Evolutionary conservation across 1,140 invertebrate genomes (phyloP), one percentile per base, ranked within the genome.

Genomic region (Doryteuthis pealeii): DNA sequence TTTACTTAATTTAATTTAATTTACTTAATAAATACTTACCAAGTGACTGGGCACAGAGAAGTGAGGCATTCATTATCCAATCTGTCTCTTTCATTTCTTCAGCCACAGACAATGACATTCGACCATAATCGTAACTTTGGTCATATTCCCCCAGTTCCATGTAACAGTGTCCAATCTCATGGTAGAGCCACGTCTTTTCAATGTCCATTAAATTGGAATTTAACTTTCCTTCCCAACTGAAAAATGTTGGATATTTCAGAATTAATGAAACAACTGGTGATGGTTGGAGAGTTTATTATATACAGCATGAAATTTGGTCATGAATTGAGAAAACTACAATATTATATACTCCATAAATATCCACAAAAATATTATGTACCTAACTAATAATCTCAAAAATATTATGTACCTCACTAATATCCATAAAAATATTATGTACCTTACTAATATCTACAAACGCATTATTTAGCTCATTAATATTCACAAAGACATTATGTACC

Each of bases 91-190:
- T 82, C 22, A 82, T 84, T 72, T 86, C 83, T 32, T 82, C 70
- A 0, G 88, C 87, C 15, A 81, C 81, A n/a, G 77, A 77, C 43
- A 87, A 76, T 26, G 88, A 86, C 70, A 85, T 86, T 76, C 87
- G 82, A 14, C 87, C 88, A 81, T 83, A 87, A 15, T 88, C 84
- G 69, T 81, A 77, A 18, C 87, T 85, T 14, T 86, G 77, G n/a
- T 80, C 65, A 72, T 79, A 81, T 54, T 84, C 77, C 32, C 76
- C 80, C 49, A 87, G 75, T 78, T 88, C 88, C 40, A 89, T 76
- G 73, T 88, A 80, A 74, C 88, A 89, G 22, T 86, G 78, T 18
- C 88, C 87, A 26, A 89, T 87, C 76, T 89, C 87, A 78, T 89
- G 88, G 76, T 83, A 85, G 31, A 89, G 74, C 88, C 88, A 89